Conservation (phyloP, 1,140 invertebrate species). For the Oreohelix idahoensis region DNA sequence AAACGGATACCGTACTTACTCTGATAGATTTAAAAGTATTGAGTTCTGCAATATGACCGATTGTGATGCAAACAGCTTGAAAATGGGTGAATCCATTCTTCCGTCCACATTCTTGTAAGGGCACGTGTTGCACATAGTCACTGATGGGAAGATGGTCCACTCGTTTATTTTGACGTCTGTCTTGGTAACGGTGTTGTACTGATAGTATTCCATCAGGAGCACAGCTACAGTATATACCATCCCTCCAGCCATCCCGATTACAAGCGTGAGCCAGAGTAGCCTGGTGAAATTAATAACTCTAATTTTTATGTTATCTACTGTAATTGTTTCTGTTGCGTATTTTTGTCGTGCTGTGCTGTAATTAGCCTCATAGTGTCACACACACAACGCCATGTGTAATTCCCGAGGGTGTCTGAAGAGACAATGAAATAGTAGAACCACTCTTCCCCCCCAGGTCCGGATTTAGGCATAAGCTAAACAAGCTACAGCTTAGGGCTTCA, state of each 20-base stretch:
- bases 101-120: conserved; percentile 10
- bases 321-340: too few species aligned
- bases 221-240: not conserved
- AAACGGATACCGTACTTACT: not conserved
- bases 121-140: conserved; percentile 6
- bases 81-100: not conserved
- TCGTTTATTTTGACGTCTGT: not conserved
- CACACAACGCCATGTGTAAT: too few species aligned
- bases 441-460: too few species aligned
- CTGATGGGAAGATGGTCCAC: not conserved
- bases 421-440: too few species aligned
- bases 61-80: not conserved
- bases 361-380: too few species aligned
- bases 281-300: not conserved
- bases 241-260: not conserved
- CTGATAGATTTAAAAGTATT: not conserved
- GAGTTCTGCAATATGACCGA: not conserved
- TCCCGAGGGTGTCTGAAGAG: too few species aligned
- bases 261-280: not conserved
- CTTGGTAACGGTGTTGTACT: conserved; percentile 13
- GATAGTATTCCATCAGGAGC: conserved; percentile 3
- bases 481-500: too few species aligned
- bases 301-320: too few species aligned
- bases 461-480: too few species aligned
- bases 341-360: too few species aligned